Base-by-base conservation (phyloP, 2,797 vertebrate species). In the Pelochelys cantorii region DNA sequence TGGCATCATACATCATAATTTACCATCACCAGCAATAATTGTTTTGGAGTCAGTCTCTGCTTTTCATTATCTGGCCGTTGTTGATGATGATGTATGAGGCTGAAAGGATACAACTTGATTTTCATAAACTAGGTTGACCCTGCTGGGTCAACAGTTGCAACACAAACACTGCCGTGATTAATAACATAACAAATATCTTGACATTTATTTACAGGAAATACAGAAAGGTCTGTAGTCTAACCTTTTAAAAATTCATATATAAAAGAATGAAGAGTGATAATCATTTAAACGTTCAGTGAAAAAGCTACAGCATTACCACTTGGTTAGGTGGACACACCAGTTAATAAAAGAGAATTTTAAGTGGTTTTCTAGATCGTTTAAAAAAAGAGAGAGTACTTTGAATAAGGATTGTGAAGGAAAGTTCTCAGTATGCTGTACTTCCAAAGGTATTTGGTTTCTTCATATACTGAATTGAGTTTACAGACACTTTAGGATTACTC, bases 31-130 rank as follows among this genome's bases (percentile, higher is more conserved):
- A 65, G 34, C 42, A 60, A 81, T 56, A 83, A 22, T 2, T 23
- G 31, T 65, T 93, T 87, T 77, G 59, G 27, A 94, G 85, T 84
- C 85, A 81, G 87, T 75, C 12, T 6, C 65, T 83, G 5, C 74
- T 79, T 87, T 92, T 53, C 25, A 89, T 91, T 91, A 87, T 74
- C 42, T 57, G 57, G 14, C 31, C 54, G 55, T 34, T 90, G 83
- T 17, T 81, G 34, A 85, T 83, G 83, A 59, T 7, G 12, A 84
- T 68, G 22, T 11, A 90, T 53, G 60, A 79, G 89, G 74, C 86
- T 62, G 18, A 91, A 88, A 83, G 55, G 54, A 65, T 20, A 62
- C 34, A 79, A 68, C 5, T 81, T 88, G 11, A 87, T 90, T 89
- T 93, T 81, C 37, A 79, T 89, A 77, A 87, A 62, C 13, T 14